Conservation (phyloP, 1,140 invertebrate species). For the Acromyrmex echinatior region DNA sequence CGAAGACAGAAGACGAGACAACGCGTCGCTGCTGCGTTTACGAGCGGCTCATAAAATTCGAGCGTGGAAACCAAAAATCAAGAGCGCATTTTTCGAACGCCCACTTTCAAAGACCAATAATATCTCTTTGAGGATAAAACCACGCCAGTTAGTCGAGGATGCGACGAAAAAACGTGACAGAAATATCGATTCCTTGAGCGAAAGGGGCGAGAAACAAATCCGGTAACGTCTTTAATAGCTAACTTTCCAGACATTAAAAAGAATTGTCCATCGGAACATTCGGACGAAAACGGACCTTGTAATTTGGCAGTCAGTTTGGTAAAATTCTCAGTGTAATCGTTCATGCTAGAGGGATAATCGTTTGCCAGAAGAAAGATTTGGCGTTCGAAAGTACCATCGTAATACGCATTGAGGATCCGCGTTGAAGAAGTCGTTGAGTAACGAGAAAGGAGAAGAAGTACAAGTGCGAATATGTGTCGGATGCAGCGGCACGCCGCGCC, state of each 20-base stretch:
- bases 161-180: not conserved
- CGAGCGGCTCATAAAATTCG: conserved; percentile 63
- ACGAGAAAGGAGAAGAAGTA: conserved; percentile 20
- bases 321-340: conserved; percentile 3
- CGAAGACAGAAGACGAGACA: conserved; percentile 16
- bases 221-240: conserved; percentile 3
- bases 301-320: conserved; percentile 30
- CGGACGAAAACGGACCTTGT: conserved; percentile 1
- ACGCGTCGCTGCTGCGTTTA: conserved; percentile 51
- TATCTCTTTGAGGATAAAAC: conserved; percentile 11
- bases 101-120: conserved; percentile 23
- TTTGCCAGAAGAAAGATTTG: conserved; percentile 12
- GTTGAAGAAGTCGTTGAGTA: not conserved
- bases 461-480: conserved; percentile 51
- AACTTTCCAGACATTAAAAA: conserved; percentile 28
- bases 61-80: conserved; percentile 46
- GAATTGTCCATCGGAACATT: not conserved
- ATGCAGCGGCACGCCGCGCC: conserved; percentile 3
- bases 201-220: not conserved
- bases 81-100: conserved; percentile 51
- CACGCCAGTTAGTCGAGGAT: not conserved
- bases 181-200: not conserved
- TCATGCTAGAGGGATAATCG: not conserved
- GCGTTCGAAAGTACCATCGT: not conserved
- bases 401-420: conserved; percentile 8